A percentile compares a stretch with the other conserved stretches of the same genome.
These are phyloP conservation scores for Drosophila pachea DNA, from an alignment of 1,140 invertebrate genomes.

Conservation along the genomic window DNA sequence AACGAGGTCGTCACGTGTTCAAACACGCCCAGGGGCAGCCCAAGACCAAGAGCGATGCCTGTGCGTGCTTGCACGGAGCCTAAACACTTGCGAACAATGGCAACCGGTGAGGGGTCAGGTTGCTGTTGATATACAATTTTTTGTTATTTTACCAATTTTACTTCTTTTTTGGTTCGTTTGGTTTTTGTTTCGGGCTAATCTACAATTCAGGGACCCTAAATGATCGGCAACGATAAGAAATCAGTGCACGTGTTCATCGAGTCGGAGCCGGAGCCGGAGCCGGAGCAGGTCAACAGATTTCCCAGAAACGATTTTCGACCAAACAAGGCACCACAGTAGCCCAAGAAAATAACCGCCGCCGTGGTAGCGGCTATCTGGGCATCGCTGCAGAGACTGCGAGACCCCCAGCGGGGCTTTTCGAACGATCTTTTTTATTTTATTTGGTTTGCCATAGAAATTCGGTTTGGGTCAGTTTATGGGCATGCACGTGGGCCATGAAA, in stretches of 20 bases:
- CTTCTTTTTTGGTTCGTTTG: constrained; percentile 18
- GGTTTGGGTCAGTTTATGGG: constrained; percentile 53
- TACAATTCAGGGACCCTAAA: constrained; percentile 64
- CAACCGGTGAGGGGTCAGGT: constrained; percentile 58
- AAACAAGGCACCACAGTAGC: constrained; percentile 62
- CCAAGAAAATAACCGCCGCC: constrained; percentile 42
- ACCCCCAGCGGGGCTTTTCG: constrained; percentile 67
- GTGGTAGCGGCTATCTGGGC: constrained; percentile 40
- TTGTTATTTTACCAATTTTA: constrained; percentile 22
- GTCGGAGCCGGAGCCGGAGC: not conserved
- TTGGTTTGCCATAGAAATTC: constrained; percentile 65
- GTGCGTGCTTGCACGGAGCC: constrained; percentile 32
- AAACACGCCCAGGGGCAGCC: constrained; percentile 50
- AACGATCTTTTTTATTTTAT: constrained; percentile 20
- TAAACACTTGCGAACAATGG: constrained; percentile 43
- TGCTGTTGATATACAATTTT: constrained; percentile 49
- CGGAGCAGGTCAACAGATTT: constrained; percentile 51
- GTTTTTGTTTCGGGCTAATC: constrained; percentile 63
- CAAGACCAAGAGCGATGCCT: constrained; percentile 29
- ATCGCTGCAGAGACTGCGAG: constrained; percentile 23
- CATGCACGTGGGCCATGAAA: constrained; percentile 66
- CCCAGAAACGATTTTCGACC: constrained; percentile 40
- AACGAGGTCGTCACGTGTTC: constrained; percentile 74
- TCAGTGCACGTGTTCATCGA: constrained; percentile 71
- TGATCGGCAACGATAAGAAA: constrained; percentile 69